These are phyloP conservation scores for Ceraclea dissimilis DNA, from an alignment of 2,888 invertebrate genomes.

Conservation along the genomic window DNA sequence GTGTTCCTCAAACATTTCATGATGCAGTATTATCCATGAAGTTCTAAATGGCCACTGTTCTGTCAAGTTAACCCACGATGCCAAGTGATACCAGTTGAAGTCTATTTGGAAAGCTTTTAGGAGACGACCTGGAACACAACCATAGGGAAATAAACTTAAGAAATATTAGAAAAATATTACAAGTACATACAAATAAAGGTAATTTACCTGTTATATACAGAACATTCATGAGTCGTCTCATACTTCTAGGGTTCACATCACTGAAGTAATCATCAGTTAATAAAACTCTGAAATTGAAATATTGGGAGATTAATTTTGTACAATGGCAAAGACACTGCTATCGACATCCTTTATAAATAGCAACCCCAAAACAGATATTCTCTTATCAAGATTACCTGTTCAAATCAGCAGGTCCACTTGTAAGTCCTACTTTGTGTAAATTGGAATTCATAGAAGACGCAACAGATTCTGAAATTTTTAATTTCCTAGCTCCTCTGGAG, in stretches of 20 bases:
- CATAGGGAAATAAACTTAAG: background rate
- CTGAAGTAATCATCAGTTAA: conserved; percentile 98
- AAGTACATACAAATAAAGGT: background rate
- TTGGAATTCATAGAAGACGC: conserved; percentile 89
- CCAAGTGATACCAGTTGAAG: conserved; percentile 97
- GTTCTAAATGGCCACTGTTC: conserved; percentile 99
- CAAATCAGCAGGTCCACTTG: conserved; percentile 33
- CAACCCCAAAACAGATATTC: too few species aligned
- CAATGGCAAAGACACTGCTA: too few species aligned
- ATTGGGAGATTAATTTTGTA: background rate
- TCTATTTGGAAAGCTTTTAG: conserved; percentile 98
- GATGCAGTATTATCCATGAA: conserved; percentile 94
- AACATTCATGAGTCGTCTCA: conserved; percentile 94
- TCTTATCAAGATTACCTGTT: conserved; percentile 23
- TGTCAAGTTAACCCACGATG: conserved; percentile 96
- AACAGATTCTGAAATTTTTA: conserved; percentile 79
- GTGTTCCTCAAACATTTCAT: conserved; percentile 80
- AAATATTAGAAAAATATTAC: too few species aligned
- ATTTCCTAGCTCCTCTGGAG: conserved; percentile 63
- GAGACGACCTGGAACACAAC: conserved; percentile 64
- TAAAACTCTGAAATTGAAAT: conserved; percentile 60
- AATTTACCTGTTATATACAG: conserved; percentile 82
- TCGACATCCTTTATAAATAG: too few species aligned
- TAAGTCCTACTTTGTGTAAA: conserved; percentile 62
- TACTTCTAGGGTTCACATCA: conserved; percentile 95